Evolutionary conservation across 2,113 vertebrate genomes (phyloP).

Genomic region (Phycodurus eques): DNA sequence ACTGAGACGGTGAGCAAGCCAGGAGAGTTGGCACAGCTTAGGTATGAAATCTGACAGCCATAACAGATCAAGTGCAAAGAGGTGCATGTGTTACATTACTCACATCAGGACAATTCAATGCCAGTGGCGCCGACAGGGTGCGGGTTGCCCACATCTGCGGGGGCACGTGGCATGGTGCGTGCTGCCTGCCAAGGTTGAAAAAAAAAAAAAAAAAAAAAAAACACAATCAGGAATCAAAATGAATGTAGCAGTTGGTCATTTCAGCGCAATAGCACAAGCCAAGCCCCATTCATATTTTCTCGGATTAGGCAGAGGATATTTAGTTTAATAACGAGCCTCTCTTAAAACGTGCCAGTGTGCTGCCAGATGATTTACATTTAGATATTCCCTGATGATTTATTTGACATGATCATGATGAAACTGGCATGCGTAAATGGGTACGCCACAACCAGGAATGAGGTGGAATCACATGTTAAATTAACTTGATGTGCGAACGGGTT

Average conservation of each 20-base stretch:
- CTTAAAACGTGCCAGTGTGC: not conserved
- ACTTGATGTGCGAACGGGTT: not conserved
- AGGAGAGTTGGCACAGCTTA: constrained; percentile 17
- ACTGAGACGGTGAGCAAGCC: constrained; percentile 25
- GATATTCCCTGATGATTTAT: not conserved
- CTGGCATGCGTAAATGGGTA: not conserved
- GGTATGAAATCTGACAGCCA: constrained; percentile 42
- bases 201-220: not conserved
- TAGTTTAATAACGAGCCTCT: too few species aligned
- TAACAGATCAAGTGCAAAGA: constrained; percentile 17
- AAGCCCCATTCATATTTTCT: constrained; percentile 2
- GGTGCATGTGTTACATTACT: constrained; percentile 8
- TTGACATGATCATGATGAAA: constrained; percentile 20
- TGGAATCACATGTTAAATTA: constrained; percentile 29
- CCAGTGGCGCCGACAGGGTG: constrained; percentile 39
- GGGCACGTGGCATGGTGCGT: not conserved
- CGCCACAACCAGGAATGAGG: constrained; percentile 3
- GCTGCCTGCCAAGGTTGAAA: constrained; percentile 35
- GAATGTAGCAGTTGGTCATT: constrained; percentile 25
- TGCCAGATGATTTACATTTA: not conserved
- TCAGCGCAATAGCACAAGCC: not conserved
- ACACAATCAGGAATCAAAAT: constrained; percentile 4
- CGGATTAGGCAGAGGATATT: not conserved
- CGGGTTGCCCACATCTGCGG: constrained; percentile 37
- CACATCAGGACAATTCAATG: constrained; percentile 2